Evolutionary conservation across 2,797 vertebrate species (phyloP), one percentile per base, ranked within the genome.

Genomic region (Rhynchonycteris naso): DNA sequence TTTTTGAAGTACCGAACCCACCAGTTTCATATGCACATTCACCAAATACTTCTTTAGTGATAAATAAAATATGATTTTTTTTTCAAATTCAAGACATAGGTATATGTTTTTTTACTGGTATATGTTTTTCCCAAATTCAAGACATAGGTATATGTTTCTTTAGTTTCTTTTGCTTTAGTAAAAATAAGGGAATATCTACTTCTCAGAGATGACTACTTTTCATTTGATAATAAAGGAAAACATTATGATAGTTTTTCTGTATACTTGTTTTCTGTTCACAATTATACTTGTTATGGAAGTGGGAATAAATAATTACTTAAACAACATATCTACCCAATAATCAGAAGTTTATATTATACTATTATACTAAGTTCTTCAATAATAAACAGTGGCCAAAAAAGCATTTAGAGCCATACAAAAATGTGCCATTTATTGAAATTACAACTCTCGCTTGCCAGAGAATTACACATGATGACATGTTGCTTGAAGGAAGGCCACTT

Each of bases 401-500:
- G 93, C 90, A 97, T 97, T 98, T 97, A 66, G 89, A 96, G 80
- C 88, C 94, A 96, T 96, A 93, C 91, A 88, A 97, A 97, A 97
- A 91, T 93, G 84, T 95, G 93, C 10, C 58, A 91, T 90, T 97
- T 98, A 97, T 97, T 97, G 94, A 96, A 95, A 97, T 97, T 97
- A 97, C 96, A 97, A 97, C 56, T 85, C 91, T 95, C 58, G 7
- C 79, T 97, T 97, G 96, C 95, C 94, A 96, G 81, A 93, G 30
- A n/a, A 43, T 95, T 97, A 97, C 93, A 81, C 89, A 94, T 19
- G 82, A 88, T 96, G 79, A 90, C 95, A 92, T 54, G 91, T 91
- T 95, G 95, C 95, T 96, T 91, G 91, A 95, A 97, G 86, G 91
- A 98, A 98, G 96, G 95, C 95, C 97, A 92, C 98, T 98, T 98